These are phyloP conservation scores for Dendrocincla tyrannina DNA, from an alignment of 2,797 vertebrate species.

Conservation along the genomic window DNA sequence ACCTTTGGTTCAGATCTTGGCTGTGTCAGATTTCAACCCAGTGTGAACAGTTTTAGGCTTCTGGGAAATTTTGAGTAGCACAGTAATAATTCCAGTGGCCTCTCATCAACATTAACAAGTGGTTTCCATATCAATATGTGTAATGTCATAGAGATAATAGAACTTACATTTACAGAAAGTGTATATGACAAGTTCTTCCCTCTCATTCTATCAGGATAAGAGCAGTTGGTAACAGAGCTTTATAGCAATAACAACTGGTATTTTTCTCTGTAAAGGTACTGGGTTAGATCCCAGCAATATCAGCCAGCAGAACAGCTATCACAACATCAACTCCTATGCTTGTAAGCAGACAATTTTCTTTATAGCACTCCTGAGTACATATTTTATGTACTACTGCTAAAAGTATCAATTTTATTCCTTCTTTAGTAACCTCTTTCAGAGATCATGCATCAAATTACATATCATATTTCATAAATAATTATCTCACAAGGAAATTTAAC, in stretches of 20 bases:
- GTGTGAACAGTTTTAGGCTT: neutral
- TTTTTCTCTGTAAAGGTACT: neutral
- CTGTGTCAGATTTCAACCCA: neutral
- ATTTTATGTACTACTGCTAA: slow-evolving; percentile 41
- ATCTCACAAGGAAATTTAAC: slow-evolving; percentile 50
- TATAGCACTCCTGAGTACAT: neutral
- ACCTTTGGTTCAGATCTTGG: neutral
- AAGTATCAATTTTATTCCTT: slow-evolving; percentile 33
- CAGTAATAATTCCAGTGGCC: neutral
- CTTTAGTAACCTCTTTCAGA: slow-evolving; percentile 47
- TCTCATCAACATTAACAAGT: neutral
- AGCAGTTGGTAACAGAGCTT: neutral
- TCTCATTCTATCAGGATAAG: neutral
- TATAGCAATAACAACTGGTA: neutral
- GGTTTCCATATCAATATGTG: neutral
- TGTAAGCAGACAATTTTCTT: slow-evolving; percentile 25
- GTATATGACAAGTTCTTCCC: neutral
- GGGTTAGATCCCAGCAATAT: neutral
- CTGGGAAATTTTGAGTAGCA: neutral
- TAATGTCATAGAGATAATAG: neutral
- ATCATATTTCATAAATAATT: slow-evolving; percentile 56
- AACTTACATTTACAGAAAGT: neutral
- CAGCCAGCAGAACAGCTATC: slow-evolving; percentile 2
- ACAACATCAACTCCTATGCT: neutral
- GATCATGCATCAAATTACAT: slow-evolving; percentile 25